phyloP scores from a whole-genome alignment of 2,113 vertebrate genomes.

The Periophthalmus modestus region DNA sequence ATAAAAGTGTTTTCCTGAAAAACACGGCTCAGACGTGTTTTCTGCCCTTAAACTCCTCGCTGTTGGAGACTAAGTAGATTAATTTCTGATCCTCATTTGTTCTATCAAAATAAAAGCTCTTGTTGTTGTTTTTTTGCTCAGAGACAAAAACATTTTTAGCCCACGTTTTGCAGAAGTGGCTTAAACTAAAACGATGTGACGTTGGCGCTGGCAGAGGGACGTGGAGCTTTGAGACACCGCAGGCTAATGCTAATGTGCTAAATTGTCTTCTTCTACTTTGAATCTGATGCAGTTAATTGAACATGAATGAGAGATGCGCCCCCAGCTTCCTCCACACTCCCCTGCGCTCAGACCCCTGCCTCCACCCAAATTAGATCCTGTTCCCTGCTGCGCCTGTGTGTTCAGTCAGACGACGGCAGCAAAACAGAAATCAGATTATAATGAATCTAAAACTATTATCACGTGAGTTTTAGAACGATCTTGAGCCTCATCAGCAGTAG shows the following conservation, averaged over 20 bases:
- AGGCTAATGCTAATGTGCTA: conserved; percentile 55
- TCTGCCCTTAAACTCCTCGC: conserved; percentile 21
- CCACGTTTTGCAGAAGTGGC: background rate
- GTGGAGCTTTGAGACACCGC: conserved; percentile 17
- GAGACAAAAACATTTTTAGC: conserved; percentile 19
- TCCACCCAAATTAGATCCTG: conserved; percentile 61
- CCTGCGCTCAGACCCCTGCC: conserved; percentile 46
- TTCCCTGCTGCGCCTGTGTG: conserved; percentile 31
- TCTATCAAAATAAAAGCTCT: conserved; percentile 34
- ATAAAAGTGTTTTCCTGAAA: conserved; percentile 16
- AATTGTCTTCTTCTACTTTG: conserved; percentile 62
- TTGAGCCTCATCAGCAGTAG: too few relatives aligned
- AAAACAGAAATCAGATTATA: background rate
- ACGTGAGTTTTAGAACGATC: too few relatives aligned
- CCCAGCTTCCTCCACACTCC: conserved; percentile 34
- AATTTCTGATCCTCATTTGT: conserved; percentile 36
- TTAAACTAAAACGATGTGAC: conserved; percentile 18
- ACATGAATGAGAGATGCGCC: conserved; percentile 71
- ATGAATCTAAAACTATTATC: too few relatives aligned
- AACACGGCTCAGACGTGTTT: conserved; percentile 5
- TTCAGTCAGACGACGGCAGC: conserved; percentile 20
- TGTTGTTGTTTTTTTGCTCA: conserved; percentile 45
- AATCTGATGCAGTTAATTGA: conserved; percentile 71
- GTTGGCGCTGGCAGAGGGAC: conserved; percentile 31
- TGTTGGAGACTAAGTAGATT: conserved; percentile 51